phyloP scores from a whole-genome alignment of 2,888 invertebrate genomes.

The Phorcus lineatus region DNA sequence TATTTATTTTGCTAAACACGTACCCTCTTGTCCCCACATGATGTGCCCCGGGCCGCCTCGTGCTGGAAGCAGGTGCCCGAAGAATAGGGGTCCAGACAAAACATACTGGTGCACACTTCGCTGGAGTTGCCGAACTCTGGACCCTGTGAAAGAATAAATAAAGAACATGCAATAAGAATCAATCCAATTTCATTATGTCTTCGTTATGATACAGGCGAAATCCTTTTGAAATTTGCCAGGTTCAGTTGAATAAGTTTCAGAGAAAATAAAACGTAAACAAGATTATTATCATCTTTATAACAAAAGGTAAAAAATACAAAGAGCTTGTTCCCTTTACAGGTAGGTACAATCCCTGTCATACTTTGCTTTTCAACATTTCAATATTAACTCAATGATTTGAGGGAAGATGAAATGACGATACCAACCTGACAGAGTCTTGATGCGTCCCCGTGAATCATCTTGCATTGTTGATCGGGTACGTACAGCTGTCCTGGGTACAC shows the following conservation, averaged over 20 bases:
- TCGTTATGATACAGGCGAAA: background rate
- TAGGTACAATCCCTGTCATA: no score
- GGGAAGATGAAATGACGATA: no score
- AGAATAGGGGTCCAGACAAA: conserved; percentile 56
- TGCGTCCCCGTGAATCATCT: conserved; percentile 35
- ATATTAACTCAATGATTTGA: no score
- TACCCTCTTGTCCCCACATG: conserved; percentile 63
- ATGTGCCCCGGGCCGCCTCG: conserved; percentile 60
- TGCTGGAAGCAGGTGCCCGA: conserved; percentile 53
- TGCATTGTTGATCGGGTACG: conserved; percentile 38
- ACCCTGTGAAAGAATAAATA: conserved; percentile 43
- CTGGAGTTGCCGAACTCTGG: conserved; percentile 51
- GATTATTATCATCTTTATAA: background rate
- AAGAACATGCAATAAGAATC: background rate
- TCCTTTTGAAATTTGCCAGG: no score
- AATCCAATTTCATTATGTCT: no score
- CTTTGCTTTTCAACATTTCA: no score
- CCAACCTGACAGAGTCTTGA: conserved; percentile 38
- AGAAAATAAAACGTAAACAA: no score
- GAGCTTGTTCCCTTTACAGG: no score
- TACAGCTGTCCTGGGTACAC: conserved; percentile 36
- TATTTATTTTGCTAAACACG: background rate
- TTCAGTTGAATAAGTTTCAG: no score
- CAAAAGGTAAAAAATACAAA: no score
- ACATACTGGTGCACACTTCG: conserved; percentile 60